These are phyloP conservation scores for Hirtodrosophila cameraria DNA, from an alignment of 2,888 invertebrate species.

Conservation along the genomic window DNA sequence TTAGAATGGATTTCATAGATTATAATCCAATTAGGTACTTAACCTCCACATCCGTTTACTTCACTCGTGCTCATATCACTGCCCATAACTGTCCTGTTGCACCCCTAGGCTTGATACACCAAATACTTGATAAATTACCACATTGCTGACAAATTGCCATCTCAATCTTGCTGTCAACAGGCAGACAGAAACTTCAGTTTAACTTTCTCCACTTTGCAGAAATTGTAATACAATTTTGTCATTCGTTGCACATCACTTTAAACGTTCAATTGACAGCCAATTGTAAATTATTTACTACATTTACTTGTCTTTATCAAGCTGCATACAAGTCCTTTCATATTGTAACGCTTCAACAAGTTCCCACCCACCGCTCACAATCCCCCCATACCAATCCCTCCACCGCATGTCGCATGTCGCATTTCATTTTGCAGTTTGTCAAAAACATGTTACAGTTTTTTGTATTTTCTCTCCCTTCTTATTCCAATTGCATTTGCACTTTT, in stretches of 20 bases:
- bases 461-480: background rate
- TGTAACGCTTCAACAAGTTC: background rate
- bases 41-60: background rate
- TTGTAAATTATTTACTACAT: conserved; percentile 63
- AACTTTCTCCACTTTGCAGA: background rate
- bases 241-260: conserved; percentile 31
- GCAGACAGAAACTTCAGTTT: conserved; percentile 10
- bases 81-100: background rate
- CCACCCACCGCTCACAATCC: background rate
- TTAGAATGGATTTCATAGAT: too few relatives aligned
- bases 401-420: conserved; percentile 25
- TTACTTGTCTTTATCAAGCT: conserved; percentile 32
- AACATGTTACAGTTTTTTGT: conserved; percentile 41
- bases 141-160: conserved; percentile 53
- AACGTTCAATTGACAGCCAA: conserved; percentile 54
- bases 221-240: conserved; percentile 22
- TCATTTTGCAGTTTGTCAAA: conserved; percentile 50
- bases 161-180: conserved; percentile 59
- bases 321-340: background rate
- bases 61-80: background rate
- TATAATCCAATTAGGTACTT: too few relatives aligned
- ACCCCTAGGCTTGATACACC: background rate
- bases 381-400: too few relatives aligned
- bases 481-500: conserved; percentile 13
- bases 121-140: conserved; percentile 48